Conservation (phyloP, 2,888 invertebrate genomes). For the Hyposoter didymator region DNA sequence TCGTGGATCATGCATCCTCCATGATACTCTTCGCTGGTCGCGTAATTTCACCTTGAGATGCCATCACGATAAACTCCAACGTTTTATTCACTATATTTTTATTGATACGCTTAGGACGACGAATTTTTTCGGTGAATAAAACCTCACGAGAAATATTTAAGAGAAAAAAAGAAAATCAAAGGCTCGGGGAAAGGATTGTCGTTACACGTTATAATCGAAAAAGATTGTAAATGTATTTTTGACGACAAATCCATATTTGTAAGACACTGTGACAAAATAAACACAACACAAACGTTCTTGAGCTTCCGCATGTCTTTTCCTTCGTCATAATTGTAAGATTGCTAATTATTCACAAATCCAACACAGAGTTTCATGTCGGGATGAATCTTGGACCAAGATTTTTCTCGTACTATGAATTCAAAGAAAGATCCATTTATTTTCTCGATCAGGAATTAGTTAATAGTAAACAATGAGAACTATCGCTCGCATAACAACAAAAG, state of each 20-base stretch:
- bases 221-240: neutral
- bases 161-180: neutral
- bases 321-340: too few relatives aligned
- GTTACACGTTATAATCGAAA: neutral
- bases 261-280: neutral
- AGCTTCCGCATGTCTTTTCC: neutral
- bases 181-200: neutral
- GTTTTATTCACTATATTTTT: neutral
- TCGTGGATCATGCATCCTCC: slow-evolving; percentile 86
- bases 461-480: neutral
- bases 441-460: neutral
- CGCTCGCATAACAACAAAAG: too few relatives aligned
- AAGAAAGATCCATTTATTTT: neutral
- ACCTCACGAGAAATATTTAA: neutral
- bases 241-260: neutral
- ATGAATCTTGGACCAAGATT: too few relatives aligned
- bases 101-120: neutral
- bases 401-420: too few relatives aligned
- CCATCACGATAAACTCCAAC: neutral
- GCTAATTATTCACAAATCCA: too few relatives aligned
- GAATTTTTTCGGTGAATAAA: neutral
- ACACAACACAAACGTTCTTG: neutral
- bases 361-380: too few relatives aligned
- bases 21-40: slow-evolving; percentile 88
- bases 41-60: slow-evolving; percentile 84